Evolutionary conservation across 2,888 invertebrate genomes (phyloP).

Genomic region (Leistus spinibarbis): DNA sequence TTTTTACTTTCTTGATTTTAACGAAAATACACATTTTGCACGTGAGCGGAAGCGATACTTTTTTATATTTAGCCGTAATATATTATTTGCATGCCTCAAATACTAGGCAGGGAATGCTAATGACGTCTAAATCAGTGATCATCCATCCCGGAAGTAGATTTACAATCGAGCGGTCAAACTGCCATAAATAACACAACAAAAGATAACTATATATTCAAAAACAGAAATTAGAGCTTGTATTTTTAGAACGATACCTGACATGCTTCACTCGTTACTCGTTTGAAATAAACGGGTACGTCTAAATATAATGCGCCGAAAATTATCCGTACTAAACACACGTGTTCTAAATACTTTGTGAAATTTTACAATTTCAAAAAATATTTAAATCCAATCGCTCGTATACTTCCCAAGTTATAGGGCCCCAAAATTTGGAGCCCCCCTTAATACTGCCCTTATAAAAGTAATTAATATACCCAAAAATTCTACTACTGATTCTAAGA

Average conservation of each 20-base stretch:
- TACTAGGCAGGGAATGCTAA: too few relatives aligned
- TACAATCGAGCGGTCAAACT: neutral
- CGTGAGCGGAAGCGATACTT: too few relatives aligned
- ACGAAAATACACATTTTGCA: too few relatives aligned
- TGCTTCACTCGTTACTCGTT: neutral
- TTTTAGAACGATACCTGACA: neutral
- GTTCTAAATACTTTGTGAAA: neutral
- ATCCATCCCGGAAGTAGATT: neutral
- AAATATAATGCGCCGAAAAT: neutral
- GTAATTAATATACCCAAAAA: too few relatives aligned
- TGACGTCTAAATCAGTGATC: neutral
- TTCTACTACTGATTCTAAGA: too few relatives aligned
- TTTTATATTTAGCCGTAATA: too few relatives aligned
- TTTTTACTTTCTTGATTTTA: too few relatives aligned
- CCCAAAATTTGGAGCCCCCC: too few relatives aligned
- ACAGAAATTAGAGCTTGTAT: neutral
- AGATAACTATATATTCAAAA: neutral
- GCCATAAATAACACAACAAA: neutral
- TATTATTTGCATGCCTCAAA: too few relatives aligned
- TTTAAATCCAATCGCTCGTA: too few relatives aligned
- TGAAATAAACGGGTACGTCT: neutral
- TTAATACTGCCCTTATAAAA: too few relatives aligned
- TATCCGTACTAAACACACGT: neutral
- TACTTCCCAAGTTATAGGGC: too few relatives aligned
- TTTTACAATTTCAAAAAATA: neutral